Evolutionary conservation across 92 coral and sea anemone species (phyloP).

Genomic region (Epizoanthus stellaris): DNA sequence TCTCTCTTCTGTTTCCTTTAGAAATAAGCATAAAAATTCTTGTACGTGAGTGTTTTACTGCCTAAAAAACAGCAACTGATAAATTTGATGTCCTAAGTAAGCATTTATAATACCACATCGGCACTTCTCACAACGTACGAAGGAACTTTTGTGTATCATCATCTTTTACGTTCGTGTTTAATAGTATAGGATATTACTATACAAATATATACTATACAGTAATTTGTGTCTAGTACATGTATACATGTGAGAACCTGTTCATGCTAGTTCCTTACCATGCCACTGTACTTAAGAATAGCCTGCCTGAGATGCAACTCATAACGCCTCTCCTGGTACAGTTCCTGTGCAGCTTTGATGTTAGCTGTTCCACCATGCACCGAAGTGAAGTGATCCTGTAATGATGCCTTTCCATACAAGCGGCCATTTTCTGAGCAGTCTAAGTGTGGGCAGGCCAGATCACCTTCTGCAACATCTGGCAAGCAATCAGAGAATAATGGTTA

Average conservation of each 20-base stretch:
- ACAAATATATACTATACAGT: no score
- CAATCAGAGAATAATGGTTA: neutral
- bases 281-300: neutral
- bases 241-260: neutral
- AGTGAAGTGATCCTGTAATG: neutral
- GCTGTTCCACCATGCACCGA: constrained; percentile 16
- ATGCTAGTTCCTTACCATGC: constrained; percentile 2
- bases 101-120: no score
- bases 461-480: neutral
- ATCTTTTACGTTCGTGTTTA: no score
- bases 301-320: neutral
- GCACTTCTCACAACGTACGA: no score
- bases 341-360: constrained; percentile 9
- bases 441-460: neutral
- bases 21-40: neutral
- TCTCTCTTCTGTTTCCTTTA: constrained; percentile 24
- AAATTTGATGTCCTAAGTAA: no score
- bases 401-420: neutral
- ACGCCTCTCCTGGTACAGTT: neutral
- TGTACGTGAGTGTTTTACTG: no score
- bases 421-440: neutral
- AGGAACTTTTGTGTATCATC: no score
- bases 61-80: no score
- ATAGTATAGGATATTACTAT: no score
- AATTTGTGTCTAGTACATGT: no score